Evolutionary conservation across 2,113 vertebrate genomes (phyloP).

Genomic region (Clarias macrocephalus): DNA sequence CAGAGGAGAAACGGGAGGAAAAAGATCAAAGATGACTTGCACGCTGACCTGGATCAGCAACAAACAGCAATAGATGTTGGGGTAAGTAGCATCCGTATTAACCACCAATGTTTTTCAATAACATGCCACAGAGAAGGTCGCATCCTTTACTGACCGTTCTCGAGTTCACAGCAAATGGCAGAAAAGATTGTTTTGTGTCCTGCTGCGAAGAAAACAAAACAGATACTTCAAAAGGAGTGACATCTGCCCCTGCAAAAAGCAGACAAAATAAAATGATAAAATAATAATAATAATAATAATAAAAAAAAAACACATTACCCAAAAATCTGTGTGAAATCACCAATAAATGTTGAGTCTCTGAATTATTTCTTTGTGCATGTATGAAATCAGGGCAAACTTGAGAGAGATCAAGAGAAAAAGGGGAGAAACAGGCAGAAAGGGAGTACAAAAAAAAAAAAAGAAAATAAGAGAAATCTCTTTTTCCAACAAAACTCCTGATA

Average conservation of each 20-base stretch:
- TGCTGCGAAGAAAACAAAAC: constrained; percentile 36
- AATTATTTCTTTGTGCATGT: not conserved
- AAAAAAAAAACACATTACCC: not conserved
- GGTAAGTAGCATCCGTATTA: constrained; percentile 23
- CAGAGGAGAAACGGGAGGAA: not conserved
- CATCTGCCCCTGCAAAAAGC: not conserved
- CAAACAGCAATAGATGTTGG: constrained; percentile 3
- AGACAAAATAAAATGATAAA: not conserved
- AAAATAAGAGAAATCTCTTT: constrained; percentile 27
- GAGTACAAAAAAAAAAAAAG: constrained; percentile 4
- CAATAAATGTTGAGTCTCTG: not conserved
- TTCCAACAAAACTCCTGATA: constrained; percentile 32
- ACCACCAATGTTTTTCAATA: constrained; percentile 30
- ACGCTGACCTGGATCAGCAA: constrained; percentile 40
- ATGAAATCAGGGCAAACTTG: constrained; percentile 11
- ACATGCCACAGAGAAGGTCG: constrained; percentile 20
- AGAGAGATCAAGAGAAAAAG: constrained; percentile 13
- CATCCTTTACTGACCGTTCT: constrained; percentile 21
- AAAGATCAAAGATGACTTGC: constrained; percentile 31
- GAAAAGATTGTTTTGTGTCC: constrained; percentile 34
- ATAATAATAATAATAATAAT: no score
- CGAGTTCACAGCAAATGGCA: constrained; percentile 23
- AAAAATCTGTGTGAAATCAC: not conserved
- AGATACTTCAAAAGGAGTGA: constrained; percentile 3
- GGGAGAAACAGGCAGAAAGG: constrained; percentile 16